Evolutionary conservation across 2,113 vertebrate genomes (phyloP).

Genomic region (Isurus oxyrinchus): DNA sequence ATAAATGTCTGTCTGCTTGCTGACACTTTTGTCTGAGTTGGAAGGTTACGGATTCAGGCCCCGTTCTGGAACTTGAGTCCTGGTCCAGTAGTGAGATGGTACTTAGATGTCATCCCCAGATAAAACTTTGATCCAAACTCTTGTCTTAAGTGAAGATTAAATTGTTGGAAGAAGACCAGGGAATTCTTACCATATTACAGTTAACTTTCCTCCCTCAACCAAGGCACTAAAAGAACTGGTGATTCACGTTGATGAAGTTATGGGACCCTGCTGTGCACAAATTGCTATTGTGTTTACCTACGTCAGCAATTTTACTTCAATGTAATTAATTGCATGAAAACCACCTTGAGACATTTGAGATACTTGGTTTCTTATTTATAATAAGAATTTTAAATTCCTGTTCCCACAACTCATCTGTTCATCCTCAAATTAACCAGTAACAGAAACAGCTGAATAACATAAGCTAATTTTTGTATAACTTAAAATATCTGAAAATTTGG

Average conservation of each 20-base stretch:
- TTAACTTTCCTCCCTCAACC: background rate
- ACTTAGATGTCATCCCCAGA: background rate
- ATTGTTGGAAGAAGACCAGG: background rate
- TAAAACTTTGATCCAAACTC: background rate
- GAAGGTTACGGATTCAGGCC: background rate
- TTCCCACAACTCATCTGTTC: background rate
- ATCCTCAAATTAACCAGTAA: background rate
- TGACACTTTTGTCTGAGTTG: background rate
- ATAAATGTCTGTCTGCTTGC: background rate
- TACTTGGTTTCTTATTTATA: background rate
- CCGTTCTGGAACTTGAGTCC: background rate
- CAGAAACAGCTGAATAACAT: background rate
- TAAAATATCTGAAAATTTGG: background rate
- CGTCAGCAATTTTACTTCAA: background rate
- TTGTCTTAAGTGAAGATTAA: background rate
- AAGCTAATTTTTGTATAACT: background rate
- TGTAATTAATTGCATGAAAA: background rate
- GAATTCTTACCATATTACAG: background rate
- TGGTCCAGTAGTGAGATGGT: background rate
- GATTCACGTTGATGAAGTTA: background rate
- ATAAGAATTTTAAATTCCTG: background rate
- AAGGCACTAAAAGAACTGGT: background rate
- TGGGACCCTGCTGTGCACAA: background rate
- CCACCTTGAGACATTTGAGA: background rate
- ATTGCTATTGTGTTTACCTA: background rate